These are phyloP conservation scores for Zygothrica quintamaculata DNA, from an alignment of 2,888 invertebrate species.

Conservation along the genomic window DNA sequence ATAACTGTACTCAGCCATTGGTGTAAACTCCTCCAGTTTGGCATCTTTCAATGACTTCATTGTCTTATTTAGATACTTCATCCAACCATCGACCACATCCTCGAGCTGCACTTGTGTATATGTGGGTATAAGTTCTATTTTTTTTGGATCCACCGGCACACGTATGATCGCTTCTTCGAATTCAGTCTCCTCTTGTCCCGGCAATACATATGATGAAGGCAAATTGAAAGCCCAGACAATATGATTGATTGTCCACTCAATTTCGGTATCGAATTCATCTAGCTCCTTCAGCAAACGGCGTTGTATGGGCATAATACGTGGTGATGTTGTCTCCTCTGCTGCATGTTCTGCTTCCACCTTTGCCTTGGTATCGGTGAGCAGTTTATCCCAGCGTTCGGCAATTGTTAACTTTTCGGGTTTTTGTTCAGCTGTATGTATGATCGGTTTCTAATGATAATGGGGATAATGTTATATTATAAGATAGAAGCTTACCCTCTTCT, in stretches of 20 bases:
- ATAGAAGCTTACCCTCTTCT: slow-evolving; percentile 65
- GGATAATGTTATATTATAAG: neutral
- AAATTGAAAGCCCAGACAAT: slow-evolving; percentile 83
- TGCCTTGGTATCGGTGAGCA: slow-evolving; percentile 85
- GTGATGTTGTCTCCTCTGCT: slow-evolving; percentile 70
- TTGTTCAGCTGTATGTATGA: slow-evolving; percentile 47
- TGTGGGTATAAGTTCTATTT: slow-evolving; percentile 68
- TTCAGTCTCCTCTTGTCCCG: slow-evolving; percentile 83
- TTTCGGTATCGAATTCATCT: slow-evolving; percentile 85
- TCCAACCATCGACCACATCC: slow-evolving; percentile 85
- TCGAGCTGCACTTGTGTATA: slow-evolving; percentile 85
- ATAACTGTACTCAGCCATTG: slow-evolving; percentile 93
- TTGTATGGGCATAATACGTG: slow-evolving; percentile 76
- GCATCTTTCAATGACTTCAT: slow-evolving; percentile 78
- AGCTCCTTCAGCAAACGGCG: slow-evolving; percentile 83
- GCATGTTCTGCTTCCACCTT: slow-evolving; percentile 84
- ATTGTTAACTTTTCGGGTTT: slow-evolving; percentile 85
- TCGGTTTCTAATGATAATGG: neutral
- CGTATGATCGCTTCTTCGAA: slow-evolving; percentile 83
- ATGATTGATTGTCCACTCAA: slow-evolving; percentile 85
- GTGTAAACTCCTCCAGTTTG: slow-evolving; percentile 89
- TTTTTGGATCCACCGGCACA: slow-evolving; percentile 81
- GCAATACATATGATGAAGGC: slow-evolving; percentile 83
- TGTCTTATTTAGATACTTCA: slow-evolving; percentile 85
- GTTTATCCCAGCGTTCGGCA: slow-evolving; percentile 87